phyloP scores from a whole-genome alignment of 2,888 invertebrate species.

The Brachyptera risi region DNA sequence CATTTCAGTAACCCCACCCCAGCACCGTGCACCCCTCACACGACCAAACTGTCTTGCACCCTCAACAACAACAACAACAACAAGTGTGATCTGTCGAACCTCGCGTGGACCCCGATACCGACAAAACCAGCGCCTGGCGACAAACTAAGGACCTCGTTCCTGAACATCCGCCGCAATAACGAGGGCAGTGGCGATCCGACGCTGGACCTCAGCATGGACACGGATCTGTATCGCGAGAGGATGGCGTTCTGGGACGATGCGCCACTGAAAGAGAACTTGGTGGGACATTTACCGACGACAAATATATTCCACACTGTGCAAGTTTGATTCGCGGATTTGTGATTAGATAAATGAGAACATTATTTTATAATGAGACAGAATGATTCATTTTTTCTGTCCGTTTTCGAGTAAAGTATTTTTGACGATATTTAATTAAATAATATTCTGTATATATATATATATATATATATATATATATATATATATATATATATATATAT shows the following conservation, averaged over 20 bases:
- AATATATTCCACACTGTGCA: background rate
- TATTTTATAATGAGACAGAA: too few relatives aligned
- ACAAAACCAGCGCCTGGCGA: background rate
- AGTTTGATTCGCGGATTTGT: too few relatives aligned
- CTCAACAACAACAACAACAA: background rate
- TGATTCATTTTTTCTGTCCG: too few relatives aligned
- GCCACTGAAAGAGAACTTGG: constrained; percentile 24
- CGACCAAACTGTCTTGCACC: background rate
- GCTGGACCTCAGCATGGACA: constrained; percentile 11
- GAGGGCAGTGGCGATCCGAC: constrained; percentile 6
- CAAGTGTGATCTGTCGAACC: background rate
- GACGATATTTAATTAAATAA: too few relatives aligned
- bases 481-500: too few relatives aligned
- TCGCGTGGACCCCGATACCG: background rate
- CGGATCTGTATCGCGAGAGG: constrained; percentile 17
- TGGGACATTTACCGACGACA: background rate
- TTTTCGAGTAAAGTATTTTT: too few relatives aligned
- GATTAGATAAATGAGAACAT: too few relatives aligned
- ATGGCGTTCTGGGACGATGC: constrained; percentile 25
- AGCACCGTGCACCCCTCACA: background rate
- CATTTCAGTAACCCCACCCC: background rate
- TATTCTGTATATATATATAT: too few relatives aligned
- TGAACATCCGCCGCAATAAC: background rate
- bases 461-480: too few relatives aligned
- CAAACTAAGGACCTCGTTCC: background rate